Evolutionary conservation across 2,113 vertebrate genomes (phyloP), one percentile per base, ranked within the genome.

Genomic region (Engraulis encrasicolus): DNA sequence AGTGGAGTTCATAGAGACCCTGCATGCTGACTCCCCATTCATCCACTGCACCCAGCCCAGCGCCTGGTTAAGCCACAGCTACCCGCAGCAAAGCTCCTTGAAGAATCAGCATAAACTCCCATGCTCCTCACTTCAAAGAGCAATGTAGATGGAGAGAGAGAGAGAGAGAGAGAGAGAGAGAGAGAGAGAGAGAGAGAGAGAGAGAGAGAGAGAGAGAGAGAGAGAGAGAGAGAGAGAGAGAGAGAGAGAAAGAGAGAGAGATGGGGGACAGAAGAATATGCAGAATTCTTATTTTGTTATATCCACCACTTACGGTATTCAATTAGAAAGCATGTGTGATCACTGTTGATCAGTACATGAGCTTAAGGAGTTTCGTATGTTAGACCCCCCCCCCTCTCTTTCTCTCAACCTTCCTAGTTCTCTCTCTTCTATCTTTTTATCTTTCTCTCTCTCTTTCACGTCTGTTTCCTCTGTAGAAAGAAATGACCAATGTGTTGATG

Each of bases 401-500:
- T 34, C 27, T 36, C 27, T 74, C 23, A 34, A n/a, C 6, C 66
- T 74, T 74, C 34, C 66, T 34, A 66, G 23, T 66, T 11, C 7
- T 31, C 14, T 74, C 5, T 74, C 14, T 9, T 45, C 40, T 45
- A 5, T 45, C 40, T 45, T 9, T 45, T 5, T 45, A 45, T 45
- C 40, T 45, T 45, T 9, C 40, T 45, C 40, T 45, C 40, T 9
- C 40, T 45, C 40, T 45, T 45, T 45, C 40, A 45, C 3, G 40
- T 45, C 40, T 45, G 9, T 45, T 5, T 45, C 40, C 66, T 74
- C 66, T 34, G 31, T 50, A 12, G 19, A 50, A 15, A 50, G 48
- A 79, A 19, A 61, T 78, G 49, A 78, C 83, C 23, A 49, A 84
- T 79, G 50, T 79, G 79, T 84, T 34, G 40, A 80, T 50, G 34